Conservation (phyloP, 2,888 invertebrate species). For the Argyresthia albistria region DNA sequence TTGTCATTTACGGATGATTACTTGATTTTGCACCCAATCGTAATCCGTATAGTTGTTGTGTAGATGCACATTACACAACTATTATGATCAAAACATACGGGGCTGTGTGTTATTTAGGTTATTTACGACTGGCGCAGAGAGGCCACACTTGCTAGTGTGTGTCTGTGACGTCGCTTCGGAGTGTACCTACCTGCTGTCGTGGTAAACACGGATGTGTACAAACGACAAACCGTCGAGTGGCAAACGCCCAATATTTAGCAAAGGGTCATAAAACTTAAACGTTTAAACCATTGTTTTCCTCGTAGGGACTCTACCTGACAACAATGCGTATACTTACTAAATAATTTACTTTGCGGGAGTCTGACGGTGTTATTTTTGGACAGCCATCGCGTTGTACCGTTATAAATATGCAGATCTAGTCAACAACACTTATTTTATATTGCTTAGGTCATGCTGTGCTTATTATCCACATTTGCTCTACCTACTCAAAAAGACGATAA, state of each 20-base stretch:
- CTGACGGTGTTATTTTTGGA: constrained; percentile 42
- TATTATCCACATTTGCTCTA: too few relatives aligned
- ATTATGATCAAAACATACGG: constrained; percentile 27
- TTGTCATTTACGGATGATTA: not conserved
- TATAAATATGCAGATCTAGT: constrained; percentile 19
- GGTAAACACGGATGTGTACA: constrained; percentile 45
- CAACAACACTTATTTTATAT: too few relatives aligned
- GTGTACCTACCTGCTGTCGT: constrained; percentile 27
- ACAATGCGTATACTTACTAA: not conserved
- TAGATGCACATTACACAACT: constrained; percentile 14
- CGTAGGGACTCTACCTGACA: not conserved
- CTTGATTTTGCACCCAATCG: not conserved
- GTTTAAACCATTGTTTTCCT: not conserved
- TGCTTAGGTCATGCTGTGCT: too few relatives aligned
- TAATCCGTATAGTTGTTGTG: not conserved
- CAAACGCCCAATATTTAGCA: constrained; percentile 7
- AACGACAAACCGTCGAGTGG: constrained; percentile 6
- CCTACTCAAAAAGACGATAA: too few relatives aligned
- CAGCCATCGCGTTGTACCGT: constrained; percentile 55
- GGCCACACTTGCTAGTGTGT: constrained; percentile 46
- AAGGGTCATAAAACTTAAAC: not conserved
- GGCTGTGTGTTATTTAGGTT: constrained; percentile 19
- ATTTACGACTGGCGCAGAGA: constrained; percentile 50
- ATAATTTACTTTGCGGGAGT: constrained; percentile 33
- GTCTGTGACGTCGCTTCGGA: constrained; percentile 53